Conservation (phyloP, 2,888 invertebrate genomes). For the Chydorus sphaericus region DNA sequence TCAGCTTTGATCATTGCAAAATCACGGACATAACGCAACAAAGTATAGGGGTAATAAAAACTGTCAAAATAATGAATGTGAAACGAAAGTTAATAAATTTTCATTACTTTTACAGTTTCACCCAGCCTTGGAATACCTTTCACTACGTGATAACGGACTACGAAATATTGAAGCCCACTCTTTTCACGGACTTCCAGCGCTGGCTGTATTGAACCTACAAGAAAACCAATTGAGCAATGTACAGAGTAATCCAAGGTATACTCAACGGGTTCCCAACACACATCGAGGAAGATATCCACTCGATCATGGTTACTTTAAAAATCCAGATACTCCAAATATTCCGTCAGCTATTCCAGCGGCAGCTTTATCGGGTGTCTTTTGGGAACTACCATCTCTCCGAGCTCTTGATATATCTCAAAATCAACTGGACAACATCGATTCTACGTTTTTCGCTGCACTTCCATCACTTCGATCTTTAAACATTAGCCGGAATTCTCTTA, state of each 20-base stretch:
- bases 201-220: constrained; percentile 26
- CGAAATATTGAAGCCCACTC: not conserved
- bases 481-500: not conserved
- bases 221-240: too few species aligned
- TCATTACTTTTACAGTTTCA: not conserved
- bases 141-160: not conserved
- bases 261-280: too few species aligned
- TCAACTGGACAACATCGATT: not conserved
- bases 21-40: not conserved
- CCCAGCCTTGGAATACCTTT: not conserved
- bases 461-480: not conserved
- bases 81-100: too few species aligned
- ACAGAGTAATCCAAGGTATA: too few species aligned
- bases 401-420: constrained; percentile 6
- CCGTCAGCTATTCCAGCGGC: not conserved
- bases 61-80: too few species aligned
- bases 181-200: not conserved
- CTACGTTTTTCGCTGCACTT: not conserved
- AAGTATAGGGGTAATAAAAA: constrained; percentile 1
- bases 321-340: constrained; percentile 23
- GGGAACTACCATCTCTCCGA: not conserved
- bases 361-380: not conserved
- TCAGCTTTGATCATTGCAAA: not conserved
- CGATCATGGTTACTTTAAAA: too few species aligned
- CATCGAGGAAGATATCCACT: too few species aligned